Conservation (phyloP, 2,888 invertebrate genomes). For the Lithosia quadra region DNA sequence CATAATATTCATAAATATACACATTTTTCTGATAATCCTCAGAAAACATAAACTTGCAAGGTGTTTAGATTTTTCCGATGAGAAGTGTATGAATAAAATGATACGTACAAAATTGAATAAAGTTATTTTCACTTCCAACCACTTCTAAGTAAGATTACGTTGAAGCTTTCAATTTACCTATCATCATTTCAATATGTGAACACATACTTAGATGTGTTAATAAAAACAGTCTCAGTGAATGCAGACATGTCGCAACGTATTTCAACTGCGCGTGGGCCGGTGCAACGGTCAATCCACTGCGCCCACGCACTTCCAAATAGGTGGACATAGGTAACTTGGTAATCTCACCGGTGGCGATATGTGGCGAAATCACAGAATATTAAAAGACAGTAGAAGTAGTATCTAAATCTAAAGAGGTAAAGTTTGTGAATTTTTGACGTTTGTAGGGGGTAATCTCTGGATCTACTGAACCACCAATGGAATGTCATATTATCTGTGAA, state of each 20-base stretch:
- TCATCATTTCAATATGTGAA: conserved; percentile 29
- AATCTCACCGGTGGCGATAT: conserved; percentile 5
- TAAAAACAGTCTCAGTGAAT: conserved; percentile 44
- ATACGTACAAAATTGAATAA: background rate
- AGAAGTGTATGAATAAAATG: background rate
- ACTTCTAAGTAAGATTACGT: background rate
- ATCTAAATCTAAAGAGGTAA: too few relatives aligned
- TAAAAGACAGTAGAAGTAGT: too few relatives aligned
- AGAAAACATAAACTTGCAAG: too few relatives aligned
- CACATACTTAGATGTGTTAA: conserved; percentile 41
- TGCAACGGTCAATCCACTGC: conserved; percentile 61
- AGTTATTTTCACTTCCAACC: background rate
- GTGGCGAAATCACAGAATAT: conserved; percentile 29
- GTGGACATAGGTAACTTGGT: conserved; percentile 22
- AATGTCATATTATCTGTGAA: too few relatives aligned
- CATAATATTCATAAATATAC: too few relatives aligned
- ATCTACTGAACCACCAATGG: too few relatives aligned
- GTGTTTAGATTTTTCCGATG: too few relatives aligned
- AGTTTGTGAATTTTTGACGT: too few relatives aligned
- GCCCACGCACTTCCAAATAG: conserved; percentile 47
- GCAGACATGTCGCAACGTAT: conserved; percentile 56
- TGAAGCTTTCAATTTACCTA: conserved; percentile 6
- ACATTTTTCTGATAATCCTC: too few relatives aligned
- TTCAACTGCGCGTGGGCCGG: conserved; percentile 56
- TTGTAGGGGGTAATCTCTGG: too few relatives aligned